A percentile compares a stretch with the other conserved stretches of the same genome.
Conservation (phyloP, 1,140 invertebrate species). For the Caenorhabditis latens region DNA sequence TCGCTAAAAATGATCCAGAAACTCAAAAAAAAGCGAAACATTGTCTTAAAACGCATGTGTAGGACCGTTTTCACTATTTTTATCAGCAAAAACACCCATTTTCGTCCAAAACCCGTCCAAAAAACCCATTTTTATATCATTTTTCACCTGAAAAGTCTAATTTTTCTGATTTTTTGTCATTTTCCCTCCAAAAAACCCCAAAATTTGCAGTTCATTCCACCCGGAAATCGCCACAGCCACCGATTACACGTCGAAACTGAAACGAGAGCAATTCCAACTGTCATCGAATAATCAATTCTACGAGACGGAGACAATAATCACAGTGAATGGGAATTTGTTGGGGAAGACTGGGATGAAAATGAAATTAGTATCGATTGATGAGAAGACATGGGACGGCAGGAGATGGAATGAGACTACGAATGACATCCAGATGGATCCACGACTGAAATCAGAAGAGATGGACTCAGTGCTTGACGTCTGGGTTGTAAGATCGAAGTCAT, state of each 20-base stretch:
- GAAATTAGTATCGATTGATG: neutral
- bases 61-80: too few species aligned
- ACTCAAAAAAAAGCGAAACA: too few species aligned
- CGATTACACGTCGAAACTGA: neutral
- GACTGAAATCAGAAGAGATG: neutral
- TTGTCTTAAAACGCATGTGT: too few species aligned
- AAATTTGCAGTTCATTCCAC: constrained; percentile 58
- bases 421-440: too few species aligned
- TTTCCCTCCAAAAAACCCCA: neutral
- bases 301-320: constrained; percentile 22
- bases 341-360: constrained; percentile 35
- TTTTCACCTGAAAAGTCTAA: neutral
- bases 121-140: too few species aligned
- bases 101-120: too few species aligned
- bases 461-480: constrained; percentile 61
- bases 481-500: constrained; percentile 81
- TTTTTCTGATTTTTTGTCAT: neutral
- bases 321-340: constrained; percentile 31
- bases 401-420: neutral
- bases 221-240: constrained; percentile 47
- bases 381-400: too few species aligned
- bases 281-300: constrained; percentile 11
- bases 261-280: constrained; percentile 25
- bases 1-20: too few species aligned
- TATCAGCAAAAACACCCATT: too few species aligned